These are phyloP conservation scores for Cyclura pinguis DNA, from an alignment of 2,797 vertebrate genomes.

Conservation along the genomic window DNA sequence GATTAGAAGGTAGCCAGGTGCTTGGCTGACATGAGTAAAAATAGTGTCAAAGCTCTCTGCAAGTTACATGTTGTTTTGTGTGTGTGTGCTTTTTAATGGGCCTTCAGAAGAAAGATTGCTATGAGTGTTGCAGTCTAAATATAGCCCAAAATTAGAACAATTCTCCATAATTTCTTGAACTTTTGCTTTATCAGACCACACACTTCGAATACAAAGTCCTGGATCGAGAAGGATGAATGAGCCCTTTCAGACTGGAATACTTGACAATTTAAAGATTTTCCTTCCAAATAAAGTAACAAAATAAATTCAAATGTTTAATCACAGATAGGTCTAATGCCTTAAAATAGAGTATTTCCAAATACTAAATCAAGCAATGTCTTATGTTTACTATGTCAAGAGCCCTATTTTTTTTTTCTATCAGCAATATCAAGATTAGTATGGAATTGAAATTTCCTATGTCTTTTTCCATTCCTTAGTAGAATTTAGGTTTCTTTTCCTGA, in stretches of 20 bases:
- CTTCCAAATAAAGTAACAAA: constrained; percentile 50
- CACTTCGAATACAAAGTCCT: constrained; percentile 5
- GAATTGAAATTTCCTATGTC: not conserved
- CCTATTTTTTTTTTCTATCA: not conserved
- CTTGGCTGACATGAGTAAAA: constrained; percentile 21
- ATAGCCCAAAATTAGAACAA: constrained; percentile 1
- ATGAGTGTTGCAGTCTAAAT: constrained; percentile 49
- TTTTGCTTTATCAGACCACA: constrained; percentile 13
- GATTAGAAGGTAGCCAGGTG: constrained; percentile 46
- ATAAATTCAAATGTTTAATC: constrained; percentile 37
- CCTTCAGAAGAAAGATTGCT: constrained; percentile 32
- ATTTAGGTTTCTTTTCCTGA: not conserved
- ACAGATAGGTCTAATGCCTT: not conserved
- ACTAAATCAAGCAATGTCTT: not conserved
- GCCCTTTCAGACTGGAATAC: not conserved
- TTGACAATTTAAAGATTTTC: constrained; percentile 24
- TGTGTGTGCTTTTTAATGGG: constrained; percentile 25
- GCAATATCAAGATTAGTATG: not conserved
- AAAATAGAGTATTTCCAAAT: not conserved
- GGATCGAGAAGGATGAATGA: constrained; percentile 34
- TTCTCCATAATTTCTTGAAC: constrained; percentile 26
- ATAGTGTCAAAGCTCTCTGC: constrained; percentile 39
- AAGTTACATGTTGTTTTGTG: constrained; percentile 26
- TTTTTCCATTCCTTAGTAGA: not conserved
- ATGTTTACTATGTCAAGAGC: not conserved